phyloP scores from a whole-genome alignment of 2,888 invertebrate genomes.

The Brachylomia viminalis region DNA sequence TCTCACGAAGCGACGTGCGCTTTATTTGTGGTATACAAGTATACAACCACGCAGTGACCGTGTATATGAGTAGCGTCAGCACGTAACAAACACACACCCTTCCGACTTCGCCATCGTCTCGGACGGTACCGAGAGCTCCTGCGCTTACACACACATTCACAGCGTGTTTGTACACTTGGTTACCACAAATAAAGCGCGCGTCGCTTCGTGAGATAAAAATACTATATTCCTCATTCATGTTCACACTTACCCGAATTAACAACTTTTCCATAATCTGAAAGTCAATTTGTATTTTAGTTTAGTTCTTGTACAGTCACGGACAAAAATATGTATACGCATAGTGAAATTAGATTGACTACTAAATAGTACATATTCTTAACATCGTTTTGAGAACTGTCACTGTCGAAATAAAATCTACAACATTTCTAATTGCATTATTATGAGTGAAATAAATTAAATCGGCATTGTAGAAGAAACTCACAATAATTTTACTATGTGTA shows the following conservation, averaged over 20 bases:
- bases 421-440: neutral
- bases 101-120: too few species aligned
- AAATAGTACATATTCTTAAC: neutral
- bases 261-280: slow-evolving; percentile 76
- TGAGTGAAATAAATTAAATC: neutral
- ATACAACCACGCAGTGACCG: too few species aligned
- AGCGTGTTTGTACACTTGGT: neutral
- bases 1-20: too few species aligned
- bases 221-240: neutral
- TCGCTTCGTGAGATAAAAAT: neutral
- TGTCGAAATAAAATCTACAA: neutral
- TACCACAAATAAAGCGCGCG: neutral
- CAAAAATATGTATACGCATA: slow-evolving; percentile 17
- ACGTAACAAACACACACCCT: too few species aligned
- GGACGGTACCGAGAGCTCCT: too few species aligned
- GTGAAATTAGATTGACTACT: neutral
- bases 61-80: too few species aligned
- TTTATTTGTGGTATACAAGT: too few species aligned
- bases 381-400: neutral
- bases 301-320: slow-evolving; percentile 21
- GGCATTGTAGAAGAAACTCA: neutral
- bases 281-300: slow-evolving; percentile 53
- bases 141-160: too few species aligned
- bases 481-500: slow-evolving; percentile 4
- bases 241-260: slow-evolving; percentile 70